Base-by-base conservation (phyloP, 2,888 invertebrate species). In the Sesia bembeciformis region DNA sequence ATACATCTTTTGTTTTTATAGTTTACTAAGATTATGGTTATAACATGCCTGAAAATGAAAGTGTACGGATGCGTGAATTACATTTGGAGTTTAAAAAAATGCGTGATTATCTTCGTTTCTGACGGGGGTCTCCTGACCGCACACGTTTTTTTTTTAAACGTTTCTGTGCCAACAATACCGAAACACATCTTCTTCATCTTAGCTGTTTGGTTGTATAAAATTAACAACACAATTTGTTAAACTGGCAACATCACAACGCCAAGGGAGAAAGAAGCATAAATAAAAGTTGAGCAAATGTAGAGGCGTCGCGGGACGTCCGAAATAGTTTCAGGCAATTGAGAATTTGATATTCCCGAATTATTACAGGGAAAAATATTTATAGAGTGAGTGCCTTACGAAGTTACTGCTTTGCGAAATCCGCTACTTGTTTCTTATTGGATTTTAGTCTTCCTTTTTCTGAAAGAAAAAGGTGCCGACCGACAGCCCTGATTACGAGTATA, bases 261-360 rank as follows among this genome's bases (percentile, higher is more conserved):
- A 49, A 41, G 54, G 58, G 60, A 61, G 57, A 57, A 63, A 62
- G 58, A 57, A 52, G 38, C 55, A 68, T 70, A 70, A 70, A 70
- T 70, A 70, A 70, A 68, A 69, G 62, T 71, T 70, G 57, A 59
- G 65, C 46, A 46, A 61, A 55, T 5, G 40, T 50, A 56, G 57
- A 61, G 23, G 46, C 46, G 23, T 7, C 8, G 46, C 57, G 53
- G 55, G 55, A 51, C 41, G 40, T 52, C 57, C 55, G 50, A 53
- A 57, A 55, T 57, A 55, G 58, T 57, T 53, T 58, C 56, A 54
- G 57, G 58, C 60, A 58, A 59, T 57, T 56, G 52, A 56, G 56
- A 54, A 55, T 61, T 62, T 62, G 60, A 63, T 63, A 64, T 56
- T 50, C 39, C 39, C 3, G 50, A 50, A 39, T 50, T 50, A 50